Evolutionary conservation across 2,113 vertebrate species (phyloP).

Genomic region (Numenius arquata): DNA sequence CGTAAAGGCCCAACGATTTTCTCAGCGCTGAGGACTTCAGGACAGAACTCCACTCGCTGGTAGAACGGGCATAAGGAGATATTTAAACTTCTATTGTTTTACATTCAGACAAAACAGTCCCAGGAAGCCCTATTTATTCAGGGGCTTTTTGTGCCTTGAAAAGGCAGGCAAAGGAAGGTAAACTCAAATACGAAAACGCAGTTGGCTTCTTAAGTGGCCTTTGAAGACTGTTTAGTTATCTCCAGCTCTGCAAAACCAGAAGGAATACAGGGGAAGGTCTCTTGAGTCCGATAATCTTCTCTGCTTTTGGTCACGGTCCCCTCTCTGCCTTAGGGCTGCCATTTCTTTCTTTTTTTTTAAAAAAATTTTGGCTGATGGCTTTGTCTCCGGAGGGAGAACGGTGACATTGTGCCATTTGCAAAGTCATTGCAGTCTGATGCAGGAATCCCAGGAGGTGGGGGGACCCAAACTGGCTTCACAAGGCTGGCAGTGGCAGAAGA

Average conservation of each 20-base stretch:
- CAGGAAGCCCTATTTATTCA: background rate
- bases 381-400: background rate
- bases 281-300: background rate
- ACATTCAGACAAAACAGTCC: background rate
- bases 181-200: background rate
- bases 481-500: background rate
- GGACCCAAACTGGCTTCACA: background rate
- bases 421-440: background rate
- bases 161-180: background rate
- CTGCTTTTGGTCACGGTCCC: background rate
- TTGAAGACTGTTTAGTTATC: background rate
- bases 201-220: background rate
- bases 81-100: background rate
- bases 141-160: background rate
- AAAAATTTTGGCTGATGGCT: background rate
- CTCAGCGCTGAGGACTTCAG: background rate
- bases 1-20: background rate
- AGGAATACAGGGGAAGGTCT: background rate
- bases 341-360: background rate
- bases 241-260: background rate
- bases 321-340: background rate
- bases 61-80: background rate
- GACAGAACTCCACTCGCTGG: background rate
- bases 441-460: background rate
- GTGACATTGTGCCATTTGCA: background rate